These are phyloP conservation scores for Tromatobia lineatoria DNA, from an alignment of 2,888 invertebrate species.

Conservation along the genomic window DNA sequence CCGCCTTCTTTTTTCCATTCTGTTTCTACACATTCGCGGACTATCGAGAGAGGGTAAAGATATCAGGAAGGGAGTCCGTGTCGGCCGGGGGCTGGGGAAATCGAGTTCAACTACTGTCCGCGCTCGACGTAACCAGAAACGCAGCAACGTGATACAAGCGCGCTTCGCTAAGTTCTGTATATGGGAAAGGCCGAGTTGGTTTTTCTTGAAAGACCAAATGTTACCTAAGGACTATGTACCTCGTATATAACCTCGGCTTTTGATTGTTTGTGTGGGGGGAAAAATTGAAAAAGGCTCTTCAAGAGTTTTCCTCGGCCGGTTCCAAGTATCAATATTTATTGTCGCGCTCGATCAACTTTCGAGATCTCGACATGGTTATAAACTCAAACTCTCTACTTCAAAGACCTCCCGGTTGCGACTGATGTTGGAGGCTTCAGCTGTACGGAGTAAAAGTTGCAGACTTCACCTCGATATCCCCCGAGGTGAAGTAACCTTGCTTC, in stretches of 20 bases:
- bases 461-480: conserved; percentile 44
- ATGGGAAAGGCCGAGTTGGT: not conserved
- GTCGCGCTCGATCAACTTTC: conserved; percentile 1
- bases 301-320: conserved; percentile 5
- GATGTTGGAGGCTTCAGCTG: not conserved
- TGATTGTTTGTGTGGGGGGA: not conserved
- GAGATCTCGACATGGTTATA: conserved; percentile 3
- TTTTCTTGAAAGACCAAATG: conserved; percentile 5
- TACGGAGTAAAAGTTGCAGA: conserved; percentile 27
- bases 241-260: not conserved
- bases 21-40: not conserved
- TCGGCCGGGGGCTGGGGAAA: conserved; percentile 1
- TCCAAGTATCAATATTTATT: conserved; percentile 16
- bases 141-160: conserved; percentile 4
- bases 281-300: not conserved
- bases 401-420: conserved; percentile 1
- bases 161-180: not conserved
- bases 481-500: conserved; percentile 58
- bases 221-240: not conserved
- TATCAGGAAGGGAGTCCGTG: conserved; percentile 12
- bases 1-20: not conserved
- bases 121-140: conserved; percentile 29
- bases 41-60: not conserved
- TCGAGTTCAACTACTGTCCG: conserved; percentile 15
- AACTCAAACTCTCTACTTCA: conserved; percentile 9